Conservation (phyloP, 2,797 vertebrate genomes). For the Crocidura indochinensis region DNA sequence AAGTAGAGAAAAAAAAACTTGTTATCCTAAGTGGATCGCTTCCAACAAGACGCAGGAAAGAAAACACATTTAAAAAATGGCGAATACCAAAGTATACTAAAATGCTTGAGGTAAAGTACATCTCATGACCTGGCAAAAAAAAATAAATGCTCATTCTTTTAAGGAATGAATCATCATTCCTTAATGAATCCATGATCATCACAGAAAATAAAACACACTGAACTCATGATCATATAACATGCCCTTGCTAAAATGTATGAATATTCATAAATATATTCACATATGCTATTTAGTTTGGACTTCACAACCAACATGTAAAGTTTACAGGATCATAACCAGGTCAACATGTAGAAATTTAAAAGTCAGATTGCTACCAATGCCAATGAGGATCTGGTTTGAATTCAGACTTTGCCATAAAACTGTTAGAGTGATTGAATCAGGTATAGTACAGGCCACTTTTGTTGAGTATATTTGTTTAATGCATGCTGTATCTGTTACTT, state of each 20-base stretch:
- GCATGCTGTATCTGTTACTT: constrained; percentile 31
- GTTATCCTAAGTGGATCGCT: neutral
- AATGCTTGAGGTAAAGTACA: neutral
- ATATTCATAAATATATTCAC: neutral
- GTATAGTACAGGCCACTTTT: neutral
- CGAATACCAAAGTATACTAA: constrained; percentile 20
- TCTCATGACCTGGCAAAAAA: neutral
- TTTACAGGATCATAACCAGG: neutral
- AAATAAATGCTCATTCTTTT: neutral
- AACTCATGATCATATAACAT: neutral
- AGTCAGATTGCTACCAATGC: rapidly evolving
- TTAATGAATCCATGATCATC: too few relatives aligned
- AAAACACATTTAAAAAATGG: constrained; percentile 20
- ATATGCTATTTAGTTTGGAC: neutral
- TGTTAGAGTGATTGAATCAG: neutral
- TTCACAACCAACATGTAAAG: neutral
- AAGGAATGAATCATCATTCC: neutral
- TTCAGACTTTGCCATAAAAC: neutral
- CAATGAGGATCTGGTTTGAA: neutral
- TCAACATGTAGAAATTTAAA: constrained; percentile 7
- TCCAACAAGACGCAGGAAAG: neutral
- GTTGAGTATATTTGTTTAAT: neutral
- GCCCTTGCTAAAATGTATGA: neutral
- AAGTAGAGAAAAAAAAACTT: neutral
- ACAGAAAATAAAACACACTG: neutral